phyloP scores from a whole-genome alignment of 2,113 vertebrate genomes.

The Pan paniscus region DNA sequence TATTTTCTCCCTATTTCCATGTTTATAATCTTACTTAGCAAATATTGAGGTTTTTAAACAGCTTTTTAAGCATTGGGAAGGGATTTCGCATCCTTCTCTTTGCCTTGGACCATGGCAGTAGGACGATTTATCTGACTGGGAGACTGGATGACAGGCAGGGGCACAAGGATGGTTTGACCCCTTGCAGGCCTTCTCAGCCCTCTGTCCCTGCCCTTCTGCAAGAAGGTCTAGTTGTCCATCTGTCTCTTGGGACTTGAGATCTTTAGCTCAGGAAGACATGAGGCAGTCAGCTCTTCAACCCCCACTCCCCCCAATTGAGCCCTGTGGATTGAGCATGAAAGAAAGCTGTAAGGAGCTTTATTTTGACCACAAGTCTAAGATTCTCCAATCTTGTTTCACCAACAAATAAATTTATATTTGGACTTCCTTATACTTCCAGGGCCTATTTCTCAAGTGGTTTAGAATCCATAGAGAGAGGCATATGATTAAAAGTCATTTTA shows the following conservation, averaged over 20 bases:
- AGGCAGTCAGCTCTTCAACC: not conserved
- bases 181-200: not conserved
- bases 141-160: not conserved
- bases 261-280: not conserved
- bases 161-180: accelerated
- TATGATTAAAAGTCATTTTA: not conserved
- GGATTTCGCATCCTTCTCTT: not conserved
- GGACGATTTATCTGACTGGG: not conserved
- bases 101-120: not conserved
- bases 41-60: not conserved
- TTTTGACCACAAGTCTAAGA: not conserved
- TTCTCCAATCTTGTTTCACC: not conserved
- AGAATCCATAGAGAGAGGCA: not conserved
- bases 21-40: not conserved
- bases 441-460: not conserved
- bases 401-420: not conserved
- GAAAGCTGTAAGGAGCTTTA: not conserved
- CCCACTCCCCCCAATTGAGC: not conserved
- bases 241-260: not conserved
- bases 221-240: not conserved
- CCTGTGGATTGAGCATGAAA: too few relatives aligned
- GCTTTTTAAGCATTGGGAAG: not conserved
- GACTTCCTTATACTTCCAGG: not conserved
- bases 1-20: slow-evolving; percentile 40
- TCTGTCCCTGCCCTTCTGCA: not conserved